These are phyloP conservation scores for Tetramorium bicarinatum DNA, from an alignment of 2,888 invertebrate species.

Conservation along the genomic window DNA sequence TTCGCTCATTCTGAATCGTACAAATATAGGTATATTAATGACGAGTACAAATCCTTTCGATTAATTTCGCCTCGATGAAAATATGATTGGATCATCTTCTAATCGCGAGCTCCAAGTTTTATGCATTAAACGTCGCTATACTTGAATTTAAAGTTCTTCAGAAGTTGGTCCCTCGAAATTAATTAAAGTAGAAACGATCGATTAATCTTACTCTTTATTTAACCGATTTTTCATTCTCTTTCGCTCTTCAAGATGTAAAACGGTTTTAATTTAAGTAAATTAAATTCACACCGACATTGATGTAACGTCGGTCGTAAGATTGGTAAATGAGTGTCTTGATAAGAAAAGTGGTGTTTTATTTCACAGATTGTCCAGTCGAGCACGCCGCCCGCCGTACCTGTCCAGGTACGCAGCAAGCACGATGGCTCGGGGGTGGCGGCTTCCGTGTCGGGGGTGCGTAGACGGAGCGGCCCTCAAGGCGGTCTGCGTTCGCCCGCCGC, in stretches of 20 bases:
- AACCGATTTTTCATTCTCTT: not conserved
- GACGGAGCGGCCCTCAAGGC: slow-evolving; percentile 88
- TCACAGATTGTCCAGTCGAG: slow-evolving; percentile 79
- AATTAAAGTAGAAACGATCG: not conserved
- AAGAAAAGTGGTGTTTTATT: slow-evolving; percentile 28
- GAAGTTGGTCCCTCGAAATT: not conserved
- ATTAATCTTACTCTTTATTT: not conserved
- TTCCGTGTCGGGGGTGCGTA: slow-evolving; percentile 81
- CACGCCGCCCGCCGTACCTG: slow-evolving; percentile 75
- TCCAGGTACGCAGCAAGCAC: slow-evolving; percentile 84
- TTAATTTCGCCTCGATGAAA: not conserved
- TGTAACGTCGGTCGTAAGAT: slow-evolving; percentile 9
- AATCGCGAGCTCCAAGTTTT: not conserved
- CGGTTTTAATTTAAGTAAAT: slow-evolving; percentile 24
- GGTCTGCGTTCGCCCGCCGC: slow-evolving; percentile 94
- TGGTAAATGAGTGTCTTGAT: slow-evolving; percentile 8
- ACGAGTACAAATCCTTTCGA: not conserved
- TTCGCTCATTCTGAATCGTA: not conserved
- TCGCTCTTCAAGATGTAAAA: not conserved
- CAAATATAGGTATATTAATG: not conserved
- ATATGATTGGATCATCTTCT: not conserved
- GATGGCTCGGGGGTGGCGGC: slow-evolving; percentile 81
- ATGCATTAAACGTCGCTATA: not conserved
- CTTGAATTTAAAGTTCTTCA: not conserved
- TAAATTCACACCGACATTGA: slow-evolving; percentile 25